Base-by-base conservation (phyloP, 2,888 invertebrate species). In the Coenonympha arcania region DNA sequence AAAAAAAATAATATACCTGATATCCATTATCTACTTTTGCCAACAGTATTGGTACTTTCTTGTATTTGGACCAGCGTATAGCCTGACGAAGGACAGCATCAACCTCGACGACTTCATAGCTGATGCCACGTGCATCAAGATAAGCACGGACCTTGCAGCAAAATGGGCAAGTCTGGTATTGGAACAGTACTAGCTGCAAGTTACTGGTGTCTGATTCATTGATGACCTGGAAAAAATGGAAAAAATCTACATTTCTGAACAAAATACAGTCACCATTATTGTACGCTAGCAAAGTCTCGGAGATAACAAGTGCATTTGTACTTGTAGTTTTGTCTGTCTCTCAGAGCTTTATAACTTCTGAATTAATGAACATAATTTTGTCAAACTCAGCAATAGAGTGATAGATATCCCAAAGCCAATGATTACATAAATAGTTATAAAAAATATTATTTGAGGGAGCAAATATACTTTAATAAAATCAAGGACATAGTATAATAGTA, bases 111-210 rank as follows among this genome's bases (percentile, higher is more conserved):
- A 99, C 90, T 63, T 99, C 93, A 73, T 99, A 99, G 0, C 95
- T 94, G 49, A 99, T 90, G 1, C 98, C 98, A 73, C 93, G 91
- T 63, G 93, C 96, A 77, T 99, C 98, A 8, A 99, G 86, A 73
- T 93, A 95, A 0, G 95, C 93, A 52, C 98, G 88, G 13, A 93
- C 93, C 88, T 98, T 99, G 71, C 97, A 98, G 79, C 98, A 98
- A 77, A 98, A 99, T 0, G 99, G 99, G 69, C 99, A 99, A 0
- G 97, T 97, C 66, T 97, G 94, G 73, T 97, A 99, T 86, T 99
- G 99, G 71, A 95, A 99, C 13, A 99, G 85, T 0, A 95, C 92
- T 37, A 99, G 79, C 61, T 95, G 92, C 50, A 96, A 79, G 19
- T 92, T 91, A 44, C 78, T 82, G 3, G 69, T 79, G 68, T 95